Evolutionary conservation across 1,140 invertebrate species (phyloP), one percentile per base, ranked within the genome.

Genomic region (Drosophila subpulchrella): DNA sequence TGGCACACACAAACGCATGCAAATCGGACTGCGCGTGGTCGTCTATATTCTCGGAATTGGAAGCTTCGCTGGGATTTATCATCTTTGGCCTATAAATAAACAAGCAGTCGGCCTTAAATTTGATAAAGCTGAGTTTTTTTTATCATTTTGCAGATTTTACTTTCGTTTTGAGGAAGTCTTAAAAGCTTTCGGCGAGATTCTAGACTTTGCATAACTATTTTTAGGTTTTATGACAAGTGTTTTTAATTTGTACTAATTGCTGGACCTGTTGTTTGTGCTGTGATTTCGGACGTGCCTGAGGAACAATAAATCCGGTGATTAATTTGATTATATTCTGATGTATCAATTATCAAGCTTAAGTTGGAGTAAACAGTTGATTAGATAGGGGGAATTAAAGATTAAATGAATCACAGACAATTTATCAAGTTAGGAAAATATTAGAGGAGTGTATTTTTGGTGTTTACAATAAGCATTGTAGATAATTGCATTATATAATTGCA

Each of bases 81-180:
- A 56, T 39, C 38, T 68, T 58, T 76, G 61, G 73, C 73, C 62
- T 77, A 77, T 68, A 77, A 77, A 77, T 77, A 77, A 77, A 61
- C 27, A 36, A 39, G 42, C 39, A 36, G 65, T 12, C 30, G 34
- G 47, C 38, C 20, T 60, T 70, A 42, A 60, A 70, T 77, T 77
- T 77, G 55, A 77, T 75, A 36, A 48, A 71, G 63, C 73, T 66
- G 44, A 3, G 30, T 6, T 27, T 30, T 30, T 50, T 56, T 50
- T 71, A n/a, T 48, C 20, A 34, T 44, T 73, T 46, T 57, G 41
- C 54, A 57, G 54, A 55, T 74, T 51, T 75, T 20, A 70, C 51
- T 70, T 70, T 71, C 51, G 54, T 15, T 44, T 53, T 27, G 53
- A 53, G 54, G 54, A 59, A 51, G 44, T 39, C 46, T 24, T 27